A percentile compares a stretch with the other conserved stretches of the same genome.
phyloP scores from a whole-genome alignment of 1,140 invertebrate species.

The Leptoteleia sp. region DNA sequence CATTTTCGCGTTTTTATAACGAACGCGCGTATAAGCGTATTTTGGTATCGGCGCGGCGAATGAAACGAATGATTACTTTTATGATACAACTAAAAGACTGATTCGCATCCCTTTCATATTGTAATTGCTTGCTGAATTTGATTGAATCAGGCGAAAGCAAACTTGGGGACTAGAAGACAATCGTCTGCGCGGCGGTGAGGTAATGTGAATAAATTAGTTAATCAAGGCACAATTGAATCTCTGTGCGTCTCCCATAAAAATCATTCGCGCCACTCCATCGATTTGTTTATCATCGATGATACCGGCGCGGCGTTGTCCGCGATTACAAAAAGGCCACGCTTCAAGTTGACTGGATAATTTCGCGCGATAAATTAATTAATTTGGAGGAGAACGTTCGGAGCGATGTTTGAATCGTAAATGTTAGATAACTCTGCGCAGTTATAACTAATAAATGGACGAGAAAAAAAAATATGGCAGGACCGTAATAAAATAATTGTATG shows the following conservation, averaged over 20 bases:
- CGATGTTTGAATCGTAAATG: too few species aligned
- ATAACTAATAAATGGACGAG: too few species aligned
- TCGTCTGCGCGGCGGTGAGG: constrained; percentile 70
- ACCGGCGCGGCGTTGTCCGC: too few species aligned
- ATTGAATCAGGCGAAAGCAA: constrained; percentile 60
- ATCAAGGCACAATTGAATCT: constrained; percentile 77
- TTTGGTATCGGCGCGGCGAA: neutral
- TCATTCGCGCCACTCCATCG: too few species aligned
- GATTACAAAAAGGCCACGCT: too few species aligned
- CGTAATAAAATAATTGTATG: constrained; percentile 10
- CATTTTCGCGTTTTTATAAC: neutral
- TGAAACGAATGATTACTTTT: constrained; percentile 76
- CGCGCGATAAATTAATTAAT: too few species aligned
- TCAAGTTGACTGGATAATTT: too few species aligned
- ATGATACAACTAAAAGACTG: constrained; percentile 79
- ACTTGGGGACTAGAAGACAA: constrained; percentile 70
- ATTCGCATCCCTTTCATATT: constrained; percentile 81
- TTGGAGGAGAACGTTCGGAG: too few species aligned
- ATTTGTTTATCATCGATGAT: too few species aligned
- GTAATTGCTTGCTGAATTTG: constrained; percentile 79
- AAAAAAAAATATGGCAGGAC: too few species aligned
- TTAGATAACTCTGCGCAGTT: too few species aligned
- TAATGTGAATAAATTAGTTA: constrained; percentile 78
- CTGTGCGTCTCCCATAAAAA: too few species aligned
- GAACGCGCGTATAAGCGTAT: constrained; percentile 12